Evolutionary conservation across 2,113 vertebrate genomes (phyloP).

Genomic region (Neogobius melanostomus): DNA sequence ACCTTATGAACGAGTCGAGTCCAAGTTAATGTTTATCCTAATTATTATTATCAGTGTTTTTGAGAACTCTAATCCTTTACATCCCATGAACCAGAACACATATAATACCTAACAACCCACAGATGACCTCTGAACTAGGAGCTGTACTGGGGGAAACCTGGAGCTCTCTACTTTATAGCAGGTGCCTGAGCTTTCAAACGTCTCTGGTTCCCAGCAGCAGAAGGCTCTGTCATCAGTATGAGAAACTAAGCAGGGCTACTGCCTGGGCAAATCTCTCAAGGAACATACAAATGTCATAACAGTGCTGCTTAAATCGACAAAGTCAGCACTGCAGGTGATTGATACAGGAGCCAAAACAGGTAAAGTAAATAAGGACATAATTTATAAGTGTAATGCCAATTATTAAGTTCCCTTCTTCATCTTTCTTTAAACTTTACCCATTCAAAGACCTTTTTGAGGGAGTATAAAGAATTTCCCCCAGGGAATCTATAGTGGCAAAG

Average conservation of each 20-base stretch:
- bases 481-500: too few species aligned
- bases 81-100: slow-evolving; percentile 44
- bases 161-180: slow-evolving; percentile 60
- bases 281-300: slow-evolving; percentile 25
- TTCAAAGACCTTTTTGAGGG: too few species aligned
- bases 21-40: slow-evolving; percentile 26
- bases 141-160: slow-evolving; percentile 23
- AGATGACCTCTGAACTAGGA: slow-evolving; percentile 51
- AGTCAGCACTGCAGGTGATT: slow-evolving; percentile 7
- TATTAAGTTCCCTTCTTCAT: too few species aligned
- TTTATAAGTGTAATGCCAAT: too few species aligned
- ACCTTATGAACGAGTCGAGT: too few species aligned
- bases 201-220: slow-evolving; percentile 62
- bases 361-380: too few species aligned
- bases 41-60: slow-evolving; percentile 46
- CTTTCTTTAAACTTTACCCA: too few species aligned
- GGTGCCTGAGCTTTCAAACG: slow-evolving; percentile 56
- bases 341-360: background rate
- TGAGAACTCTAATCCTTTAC: slow-evolving; percentile 48
- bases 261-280: slow-evolving; percentile 1
- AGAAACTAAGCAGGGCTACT: slow-evolving; percentile 22
- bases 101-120: slow-evolving; percentile 53
- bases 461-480: too few species aligned
- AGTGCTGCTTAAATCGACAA: background rate
- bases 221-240: slow-evolving; percentile 27